Base-by-base conservation (phyloP, 2,888 invertebrate genomes). In the Myopa testacea region DNA sequence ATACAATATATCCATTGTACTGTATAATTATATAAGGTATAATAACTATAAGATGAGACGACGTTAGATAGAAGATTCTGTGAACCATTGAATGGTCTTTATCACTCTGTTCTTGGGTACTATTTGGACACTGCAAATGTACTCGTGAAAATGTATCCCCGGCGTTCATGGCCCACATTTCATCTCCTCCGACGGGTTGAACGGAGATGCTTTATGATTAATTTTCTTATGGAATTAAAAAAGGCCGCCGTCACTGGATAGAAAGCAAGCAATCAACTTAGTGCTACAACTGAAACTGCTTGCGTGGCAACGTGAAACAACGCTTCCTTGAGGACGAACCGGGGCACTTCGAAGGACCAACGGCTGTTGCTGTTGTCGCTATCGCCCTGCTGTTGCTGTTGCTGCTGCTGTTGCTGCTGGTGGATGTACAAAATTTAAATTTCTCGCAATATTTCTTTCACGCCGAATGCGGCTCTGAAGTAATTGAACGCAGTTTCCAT, bases 401-500 rank as follows among this genome's bases (percentile, higher is more conserved):
- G 34, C 65, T 14, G 14, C 55, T 55, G 10, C 12, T 26, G 34
- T 38, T 14, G 14, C 55, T 55, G 10, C 12, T 10, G 40, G 26
- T 16, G 52, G 70, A 70, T 45, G 50, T 50, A 26, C n/a, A 10
- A 74, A 62, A 68, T 68, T 68, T 68, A 55, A 52, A 75, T 75
- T 75, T 75, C 75, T 75, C 40, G 75, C 75, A 69, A 75, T 75
- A 75, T 75, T 75, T 75, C 75, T 45, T 60, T 26, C 38, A 58
- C 69, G 40, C 69, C 58, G 69, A 68, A 75, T 8, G 69, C 58
- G 75, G 75, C 58, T 75, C 75, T 45, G 68, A 58, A 69, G 75
- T 60, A 75, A 75, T 69, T 75, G 75, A 75, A 75, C 75, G 75
- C 75, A 69, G 68, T 75, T 60, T 75, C 45, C 68, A 75, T 26